Conservation (phyloP, 2,888 invertebrate genomes). For the Pyrochroa serraticornis region DNA sequence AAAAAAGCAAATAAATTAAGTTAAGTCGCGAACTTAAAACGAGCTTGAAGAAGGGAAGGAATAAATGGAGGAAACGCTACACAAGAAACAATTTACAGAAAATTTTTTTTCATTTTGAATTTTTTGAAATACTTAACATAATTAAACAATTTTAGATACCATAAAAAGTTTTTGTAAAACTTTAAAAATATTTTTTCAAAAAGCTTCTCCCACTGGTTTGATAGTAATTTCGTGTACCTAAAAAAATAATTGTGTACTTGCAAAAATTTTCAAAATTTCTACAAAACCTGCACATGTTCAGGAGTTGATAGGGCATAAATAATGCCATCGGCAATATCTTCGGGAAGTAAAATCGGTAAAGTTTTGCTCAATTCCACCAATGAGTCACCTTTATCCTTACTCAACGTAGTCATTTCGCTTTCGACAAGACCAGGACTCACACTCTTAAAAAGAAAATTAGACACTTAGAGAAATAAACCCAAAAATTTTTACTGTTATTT, state of each 20-base stretch:
- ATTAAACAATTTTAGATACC: too few relatives aligned
- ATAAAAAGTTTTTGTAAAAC: too few relatives aligned
- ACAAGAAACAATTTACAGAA: too few relatives aligned
- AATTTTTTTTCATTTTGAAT: too few relatives aligned
- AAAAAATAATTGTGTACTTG: background rate
- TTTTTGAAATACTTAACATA: too few relatives aligned
- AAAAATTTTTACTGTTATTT: constrained; percentile 32
- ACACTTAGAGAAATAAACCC: background rate
- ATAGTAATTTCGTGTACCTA: constrained; percentile 29
- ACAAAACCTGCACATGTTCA: constrained; percentile 39
- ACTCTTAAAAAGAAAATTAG: constrained; percentile 29
- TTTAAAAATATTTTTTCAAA: too few relatives aligned
- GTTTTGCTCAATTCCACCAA: background rate
- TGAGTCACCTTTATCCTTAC: background rate
- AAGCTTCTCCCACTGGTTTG: constrained; percentile 12
- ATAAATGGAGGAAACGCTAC: too few relatives aligned
- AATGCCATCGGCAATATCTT: constrained; percentile 39
- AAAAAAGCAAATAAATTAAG: too few relatives aligned
- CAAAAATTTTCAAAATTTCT: constrained; percentile 1
- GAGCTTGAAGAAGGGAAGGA: too few relatives aligned
- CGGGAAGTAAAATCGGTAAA: constrained; percentile 23
- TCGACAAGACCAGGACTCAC: constrained; percentile 39
- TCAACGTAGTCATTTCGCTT: constrained; percentile 24
- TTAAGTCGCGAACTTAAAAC: too few relatives aligned
- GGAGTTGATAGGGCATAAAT: constrained; percentile 41